Conservation (phyloP, 2,888 invertebrate species). For the Apotomis betuletana region DNA sequence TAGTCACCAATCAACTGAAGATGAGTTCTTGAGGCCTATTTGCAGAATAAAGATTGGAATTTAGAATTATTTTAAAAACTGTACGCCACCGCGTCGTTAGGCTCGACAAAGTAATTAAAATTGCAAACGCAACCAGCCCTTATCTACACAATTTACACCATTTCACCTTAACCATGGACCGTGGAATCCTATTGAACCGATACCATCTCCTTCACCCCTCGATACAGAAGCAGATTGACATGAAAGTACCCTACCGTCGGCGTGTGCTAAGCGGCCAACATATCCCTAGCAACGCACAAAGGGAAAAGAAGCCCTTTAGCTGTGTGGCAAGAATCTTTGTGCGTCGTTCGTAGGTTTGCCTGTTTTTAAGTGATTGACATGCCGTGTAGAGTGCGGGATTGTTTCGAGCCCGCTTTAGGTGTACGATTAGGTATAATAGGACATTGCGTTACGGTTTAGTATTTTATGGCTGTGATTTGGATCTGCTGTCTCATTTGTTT, state of each 20-base stretch:
- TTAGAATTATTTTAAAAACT: too few species aligned
- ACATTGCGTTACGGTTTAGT: slow-evolving; percentile 31
- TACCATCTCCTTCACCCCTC: slow-evolving; percentile 46
- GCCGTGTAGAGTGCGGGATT: slow-evolving; percentile 58
- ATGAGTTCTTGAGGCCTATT: too few species aligned
- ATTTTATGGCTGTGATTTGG: slow-evolving; percentile 32
- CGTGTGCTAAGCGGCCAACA: slow-evolving; percentile 46
- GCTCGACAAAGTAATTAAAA: slow-evolving; percentile 2
- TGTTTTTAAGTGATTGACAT: slow-evolving; percentile 58
- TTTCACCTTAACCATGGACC: slow-evolving; percentile 27
- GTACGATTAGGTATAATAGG: slow-evolving; percentile 31
- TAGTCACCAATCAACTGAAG: too few species aligned
- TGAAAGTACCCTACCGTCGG: slow-evolving; percentile 59
- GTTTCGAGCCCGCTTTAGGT: slow-evolving; percentile 39
- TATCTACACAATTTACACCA: slow-evolving; percentile 29
- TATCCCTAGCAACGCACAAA: not conserved
- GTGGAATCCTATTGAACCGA: slow-evolving; percentile 48
- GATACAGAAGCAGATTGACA: slow-evolving; percentile 59
- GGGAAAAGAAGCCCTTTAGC: not conserved
- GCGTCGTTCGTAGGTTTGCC: slow-evolving; percentile 22
- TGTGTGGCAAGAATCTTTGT: not conserved
- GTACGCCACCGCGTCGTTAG: too few species aligned
- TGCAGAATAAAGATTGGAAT: too few species aligned
- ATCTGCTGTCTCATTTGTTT: slow-evolving; percentile 32
- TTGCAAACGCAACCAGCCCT: not conserved